Base-by-base conservation (phyloP, 2,797 vertebrate genomes). In the Knipowitschia caucasica region DNA sequence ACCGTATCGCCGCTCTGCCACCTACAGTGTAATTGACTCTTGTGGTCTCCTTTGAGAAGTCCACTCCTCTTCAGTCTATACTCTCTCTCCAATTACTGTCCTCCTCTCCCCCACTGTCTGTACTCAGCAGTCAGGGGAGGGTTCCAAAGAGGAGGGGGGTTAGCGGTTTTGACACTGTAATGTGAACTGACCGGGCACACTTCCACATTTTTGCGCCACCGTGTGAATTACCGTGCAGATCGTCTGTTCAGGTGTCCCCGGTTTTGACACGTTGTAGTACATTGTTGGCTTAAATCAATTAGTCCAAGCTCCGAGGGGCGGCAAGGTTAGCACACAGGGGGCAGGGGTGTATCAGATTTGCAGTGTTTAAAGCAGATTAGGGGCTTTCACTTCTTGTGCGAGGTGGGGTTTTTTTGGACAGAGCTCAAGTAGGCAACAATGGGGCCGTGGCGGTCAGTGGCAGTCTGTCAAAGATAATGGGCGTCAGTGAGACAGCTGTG, bases 1-100 rank as follows among this genome's bases (percentile, higher is more conserved):
- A 39, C 69, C n/a, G 17, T 64, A 73, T 71, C 64, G 78, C 72
- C 34, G n/a, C 43, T 47, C 62, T n/a, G n/a, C n/a, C 67, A 54
- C 67, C 82, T 77, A 79, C 83, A 84, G 78, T 59, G 77, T 86
- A 86, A 87, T 86, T 86, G 78, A 85, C 77, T 84, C 81, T 71
- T 73, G 70, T 64, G 61, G 81, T 81, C 69, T 81, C 67, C 4
- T 53, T 67, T 64, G 75, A 82, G 75, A 64, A 43, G 59, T 82
- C 80, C 75, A 71, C 82, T 77, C 74, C 78, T 69, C 55, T 67
- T 21, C 18, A 20, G 18, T 38, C 17, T 4, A 18, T 18, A 4
- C 18, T 20, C 36, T 39, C 18, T 38, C 7, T 73, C 75, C 80
- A 87, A 80, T 85, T 84, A 84, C 67, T 76, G 66, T 47, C 66